Base-by-base conservation (phyloP, 2,888 invertebrate species). In the Leucania comma region DNA sequence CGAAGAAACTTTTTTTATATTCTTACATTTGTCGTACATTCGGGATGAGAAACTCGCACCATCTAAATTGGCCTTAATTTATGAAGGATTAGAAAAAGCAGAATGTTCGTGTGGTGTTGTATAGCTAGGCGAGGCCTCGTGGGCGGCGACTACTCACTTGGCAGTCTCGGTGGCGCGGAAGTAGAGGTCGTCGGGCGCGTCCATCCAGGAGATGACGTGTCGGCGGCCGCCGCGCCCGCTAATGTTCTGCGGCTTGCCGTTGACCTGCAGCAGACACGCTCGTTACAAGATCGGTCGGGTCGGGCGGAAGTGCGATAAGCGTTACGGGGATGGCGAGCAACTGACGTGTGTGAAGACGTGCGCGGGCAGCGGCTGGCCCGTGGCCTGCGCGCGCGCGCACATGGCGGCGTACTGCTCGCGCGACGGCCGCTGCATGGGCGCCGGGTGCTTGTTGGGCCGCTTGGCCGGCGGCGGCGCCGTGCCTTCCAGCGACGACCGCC, bases 121-220 rank as follows among this genome's bases (percentile, higher is more conserved):
- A 68, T 8, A 59, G 32, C 9, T 71, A 60, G n/a, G 12, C 35
- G 73, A 79, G 64, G 61, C 72, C 63, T 54, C 5, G n/a, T 22
- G 5, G 5, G n/a, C 17, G 50, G 32, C 26, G 42, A 35, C 24
- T 54, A 96, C 97, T 96, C 96, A 99, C 99, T 98, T 99, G 95
- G 98, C 98, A 86, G 97, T 97, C 87, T 98, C 98, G 59, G 98
- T 98, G 87, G 99, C 99, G 92, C 98, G 97, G 96, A 99, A 99
- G 96, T 98, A 99, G 82, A 99, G 98, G 96, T 99, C 99, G 92
- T 99, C 99, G 29, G 99, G 99, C 71, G 99, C 99, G 94, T 99
- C 99, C 98, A 99, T 99, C 99, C 99, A 99, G 90, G 99, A 99
- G 92, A 99, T 98, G 88, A 99, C 98, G 95, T 98, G 99, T 90